Conservation (phyloP, 2,113 vertebrate genomes). For the Phasianus colchicus region DNA sequence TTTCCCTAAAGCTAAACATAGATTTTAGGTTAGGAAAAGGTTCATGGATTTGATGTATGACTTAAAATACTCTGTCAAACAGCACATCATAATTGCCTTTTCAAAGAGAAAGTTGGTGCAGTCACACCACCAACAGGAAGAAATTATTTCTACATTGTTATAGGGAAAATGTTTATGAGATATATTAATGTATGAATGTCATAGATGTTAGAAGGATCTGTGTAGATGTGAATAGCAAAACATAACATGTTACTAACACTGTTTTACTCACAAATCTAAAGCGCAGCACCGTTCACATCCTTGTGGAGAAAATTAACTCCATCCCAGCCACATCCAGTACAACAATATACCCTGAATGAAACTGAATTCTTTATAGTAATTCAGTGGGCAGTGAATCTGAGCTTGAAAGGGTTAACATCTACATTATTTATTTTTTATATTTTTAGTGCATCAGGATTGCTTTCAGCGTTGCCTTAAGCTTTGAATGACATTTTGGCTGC, state of each 20-base stretch:
- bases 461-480: constrained; percentile 27
- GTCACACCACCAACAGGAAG: background rate
- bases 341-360: background rate
- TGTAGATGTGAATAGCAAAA: background rate
- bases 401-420: background rate
- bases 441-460: background rate
- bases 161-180: background rate
- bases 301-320: background rate
- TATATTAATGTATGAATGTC: background rate
- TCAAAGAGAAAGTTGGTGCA: background rate
- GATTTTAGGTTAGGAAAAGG: background rate
- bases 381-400: background rate
- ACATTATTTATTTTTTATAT: background rate
- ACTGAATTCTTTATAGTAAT: background rate
- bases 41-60: background rate
- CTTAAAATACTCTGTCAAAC: background rate
- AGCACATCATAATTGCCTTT: background rate
- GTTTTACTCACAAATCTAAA: background rate
- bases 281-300: background rate
- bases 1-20: background rate
- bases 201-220: background rate
- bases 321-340: background rate
- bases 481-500: constrained; percentile 13
- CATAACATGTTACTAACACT: rapidly evolving
- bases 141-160: background rate